Conservation (phyloP, 1,140 invertebrate species). For the Ooceraea biroi region DNA sequence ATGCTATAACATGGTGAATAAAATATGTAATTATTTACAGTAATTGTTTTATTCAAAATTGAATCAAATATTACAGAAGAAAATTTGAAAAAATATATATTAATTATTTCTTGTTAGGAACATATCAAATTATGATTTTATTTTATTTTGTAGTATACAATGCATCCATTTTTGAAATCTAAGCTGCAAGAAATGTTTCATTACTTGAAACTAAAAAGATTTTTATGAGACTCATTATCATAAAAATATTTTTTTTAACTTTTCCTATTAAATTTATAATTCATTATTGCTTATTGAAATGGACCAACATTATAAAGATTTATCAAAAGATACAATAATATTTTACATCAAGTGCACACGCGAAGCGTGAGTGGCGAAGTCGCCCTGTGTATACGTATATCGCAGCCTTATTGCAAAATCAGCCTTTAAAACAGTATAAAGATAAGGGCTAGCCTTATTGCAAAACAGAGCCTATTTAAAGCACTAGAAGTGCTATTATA, state of each 20-base stretch:
- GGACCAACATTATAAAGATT: background rate
- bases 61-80: background rate
- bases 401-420: too few relatives aligned
- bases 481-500: too few relatives aligned
- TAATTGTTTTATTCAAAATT: background rate
- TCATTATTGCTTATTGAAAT: background rate
- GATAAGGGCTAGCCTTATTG: too few relatives aligned
- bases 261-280: background rate
- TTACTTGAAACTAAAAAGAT: background rate
- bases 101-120: background rate
- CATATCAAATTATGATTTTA: background rate
- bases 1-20: background rate
- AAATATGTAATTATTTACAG: background rate
- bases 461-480: too few relatives aligned
- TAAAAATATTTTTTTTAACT: background rate
- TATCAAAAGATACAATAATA: too few relatives aligned
- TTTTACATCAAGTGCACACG: too few relatives aligned
- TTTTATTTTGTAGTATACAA: background rate
- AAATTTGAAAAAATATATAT: background rate
- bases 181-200: background rate
- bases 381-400: too few relatives aligned
- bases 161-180: background rate
- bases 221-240: background rate
- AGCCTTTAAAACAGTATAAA: too few relatives aligned
- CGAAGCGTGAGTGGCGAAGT: too few relatives aligned